phyloP scores from a whole-genome alignment of 2,888 invertebrate species.

The Orthosia gracilis region DNA sequence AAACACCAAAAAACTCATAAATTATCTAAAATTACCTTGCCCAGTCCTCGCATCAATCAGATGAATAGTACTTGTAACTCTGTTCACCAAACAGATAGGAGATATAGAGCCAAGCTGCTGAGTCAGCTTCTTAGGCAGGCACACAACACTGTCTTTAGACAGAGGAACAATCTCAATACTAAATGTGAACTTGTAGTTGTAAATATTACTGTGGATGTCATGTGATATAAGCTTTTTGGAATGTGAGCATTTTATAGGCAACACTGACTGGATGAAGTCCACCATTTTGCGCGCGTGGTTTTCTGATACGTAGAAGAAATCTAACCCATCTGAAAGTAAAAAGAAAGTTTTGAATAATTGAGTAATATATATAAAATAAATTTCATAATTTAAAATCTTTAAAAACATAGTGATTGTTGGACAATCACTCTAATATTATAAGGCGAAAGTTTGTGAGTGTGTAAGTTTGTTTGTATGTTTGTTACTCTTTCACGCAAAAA shows the following conservation, averaged over 20 bases:
- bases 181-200: conserved; percentile 98
- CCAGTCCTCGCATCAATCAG: conserved; percentile 97
- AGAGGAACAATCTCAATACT: conserved; percentile 99
- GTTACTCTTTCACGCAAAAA: no score
- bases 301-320: conserved; percentile 98
- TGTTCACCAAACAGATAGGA: conserved; percentile 96
- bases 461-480: no score
- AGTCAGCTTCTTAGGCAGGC: conserved; percentile 96
- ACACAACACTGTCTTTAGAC: conserved; percentile 98
- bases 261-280: conserved; percentile 96
- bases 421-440: no score
- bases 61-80: conserved; percentile 97
- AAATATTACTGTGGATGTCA: conserved; percentile 98
- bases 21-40: conserved; percentile 91
- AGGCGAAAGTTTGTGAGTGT: no score
- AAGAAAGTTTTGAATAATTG: conserved; percentile 4
- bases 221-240: conserved; percentile 99
- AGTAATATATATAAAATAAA: no score
- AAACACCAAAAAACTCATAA: not conserved
- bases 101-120: conserved; percentile 97
- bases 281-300: conserved; percentile 98
- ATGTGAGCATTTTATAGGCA: conserved; percentile 97
- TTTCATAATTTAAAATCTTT: not conserved
- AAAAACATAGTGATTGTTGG: not conserved
- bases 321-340: conserved; percentile 95